Evolutionary conservation across 1,140 invertebrate species (phyloP), one percentile per base, ranked within the genome.

Genomic region (honey bee (Apis mellifera)): DNA sequence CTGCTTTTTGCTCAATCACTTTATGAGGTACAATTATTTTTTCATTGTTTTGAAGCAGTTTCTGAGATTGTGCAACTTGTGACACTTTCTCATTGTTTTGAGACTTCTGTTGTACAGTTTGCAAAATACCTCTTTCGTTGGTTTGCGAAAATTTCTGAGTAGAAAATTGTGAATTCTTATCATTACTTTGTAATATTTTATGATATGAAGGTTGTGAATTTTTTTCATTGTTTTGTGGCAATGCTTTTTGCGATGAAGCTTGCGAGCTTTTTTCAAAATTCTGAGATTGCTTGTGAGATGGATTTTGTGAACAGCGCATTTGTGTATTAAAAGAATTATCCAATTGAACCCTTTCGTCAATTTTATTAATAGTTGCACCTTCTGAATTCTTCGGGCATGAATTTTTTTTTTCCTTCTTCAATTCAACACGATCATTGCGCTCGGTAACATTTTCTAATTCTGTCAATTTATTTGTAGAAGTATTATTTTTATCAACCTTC

Each of bases 401-500:
- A 15, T 73, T 50, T 32, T 83, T 71, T 11, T 8, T 7, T 9
- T 64, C 26, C 9, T 2, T 8, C 32, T 55, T 82, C 1, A 21
- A 64, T 17, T 66, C 75, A 26, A 65, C 52, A 1, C 48, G 73
- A 13, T 80, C 55, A 11, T 62, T 42, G 17, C 12, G 54, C 5
- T 65, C 75, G 1, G n/a, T n/a, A 15, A n/a, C 12, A 42, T 19
- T 59, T 0, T 85, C 73, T 11, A 7, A n/a, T 13, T 81, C 70
- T 1, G 1, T 48, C 0, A 57, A 77, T 13, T 76, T 69, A 26
- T 42, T 80, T 21, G 17, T 17, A 32, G 23, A 52, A n/a, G 48
- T 68, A 66, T 1, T 54, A 69, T 23, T 76, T 11, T 54, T 82
- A 19, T 87, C 83, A 9, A 54, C 23, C 23, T 83, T 84, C 9